These are phyloP conservation scores for Hydropotes inermis DNA, from an alignment of 2,113 vertebrate species.

Conservation along the genomic window DNA sequence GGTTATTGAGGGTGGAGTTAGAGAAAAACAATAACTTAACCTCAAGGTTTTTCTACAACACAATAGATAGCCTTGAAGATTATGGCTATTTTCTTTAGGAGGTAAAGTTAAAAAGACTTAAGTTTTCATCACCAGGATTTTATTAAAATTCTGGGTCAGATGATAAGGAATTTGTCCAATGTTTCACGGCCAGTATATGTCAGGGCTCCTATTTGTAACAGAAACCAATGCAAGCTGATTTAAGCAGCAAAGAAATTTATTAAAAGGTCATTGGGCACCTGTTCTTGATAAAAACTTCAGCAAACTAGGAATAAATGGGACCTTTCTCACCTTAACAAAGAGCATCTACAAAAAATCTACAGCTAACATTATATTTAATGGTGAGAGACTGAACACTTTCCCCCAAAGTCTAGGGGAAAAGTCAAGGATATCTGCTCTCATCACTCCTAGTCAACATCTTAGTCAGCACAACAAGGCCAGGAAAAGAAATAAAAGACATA, in stretches of 20 bases:
- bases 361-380: not conserved
- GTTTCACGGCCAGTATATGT: not conserved
- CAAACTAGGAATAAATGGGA: not conserved
- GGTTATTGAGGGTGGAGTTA: not conserved
- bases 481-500: not conserved
- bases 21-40: not conserved
- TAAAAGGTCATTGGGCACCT: slow-evolving; percentile 9
- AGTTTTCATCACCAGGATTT: not conserved
- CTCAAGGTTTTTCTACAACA: not conserved
- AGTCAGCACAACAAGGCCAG: not conserved
- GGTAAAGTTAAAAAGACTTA: not conserved
- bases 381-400: not conserved
- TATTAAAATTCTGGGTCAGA: not conserved
- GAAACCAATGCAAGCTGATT: not conserved
- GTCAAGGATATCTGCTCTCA: not conserved
- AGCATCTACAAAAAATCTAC: not conserved
- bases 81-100: not conserved
- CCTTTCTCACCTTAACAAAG: not conserved
- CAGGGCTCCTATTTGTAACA: not conserved
- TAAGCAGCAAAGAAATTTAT: slow-evolving; percentile 21
- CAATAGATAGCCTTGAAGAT: not conserved
- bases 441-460: not conserved
- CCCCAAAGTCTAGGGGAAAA: not conserved
- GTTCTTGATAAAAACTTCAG: slow-evolving; percentile 7
- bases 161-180: not conserved